Percentiles rank a stretch among this genome's conserved stretches.
phyloP scores from a whole-genome alignment of 2,888 invertebrate species.

The Mythimna pallens region DNA sequence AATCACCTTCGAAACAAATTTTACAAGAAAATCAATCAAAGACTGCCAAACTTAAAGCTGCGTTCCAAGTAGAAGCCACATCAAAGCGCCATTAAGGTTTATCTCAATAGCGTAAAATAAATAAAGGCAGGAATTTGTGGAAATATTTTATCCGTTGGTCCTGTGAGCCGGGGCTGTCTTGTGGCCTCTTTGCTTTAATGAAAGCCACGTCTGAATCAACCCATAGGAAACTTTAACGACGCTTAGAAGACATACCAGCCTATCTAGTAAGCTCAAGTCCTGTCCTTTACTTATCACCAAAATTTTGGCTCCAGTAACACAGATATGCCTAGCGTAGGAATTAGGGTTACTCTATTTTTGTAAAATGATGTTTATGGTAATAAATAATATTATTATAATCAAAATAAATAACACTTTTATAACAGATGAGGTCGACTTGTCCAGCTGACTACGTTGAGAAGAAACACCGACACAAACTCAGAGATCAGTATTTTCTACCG shows the following conservation, averaged over 20 bases:
- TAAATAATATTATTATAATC: too few relatives aligned
- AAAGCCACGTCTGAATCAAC: constrained; percentile 82
- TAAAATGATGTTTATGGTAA: too few relatives aligned
- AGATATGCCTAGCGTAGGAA: too few relatives aligned
- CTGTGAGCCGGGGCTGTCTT: constrained; percentile 78
- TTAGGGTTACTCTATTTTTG: too few relatives aligned
- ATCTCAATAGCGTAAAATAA: constrained; percentile 88
- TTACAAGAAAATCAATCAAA: constrained; percentile 86
- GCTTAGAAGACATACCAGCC: constrained; percentile 68
- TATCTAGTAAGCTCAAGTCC: too few relatives aligned
- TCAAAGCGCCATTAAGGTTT: constrained; percentile 89
- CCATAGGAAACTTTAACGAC: constrained; percentile 81
- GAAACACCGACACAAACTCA: too few relatives aligned
- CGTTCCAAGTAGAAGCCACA: constrained; percentile 83
- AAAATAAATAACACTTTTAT: too few relatives aligned
- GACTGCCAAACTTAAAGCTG: constrained; percentile 84
- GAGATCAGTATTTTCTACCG: neutral
- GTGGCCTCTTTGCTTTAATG: constrained; percentile 87
- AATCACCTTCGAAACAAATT: constrained; percentile 74
- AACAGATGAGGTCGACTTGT: too few relatives aligned
- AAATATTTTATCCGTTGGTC: constrained; percentile 85
- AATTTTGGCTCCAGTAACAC: too few relatives aligned
- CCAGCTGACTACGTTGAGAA: too few relatives aligned
- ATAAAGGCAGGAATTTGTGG: constrained; percentile 87
- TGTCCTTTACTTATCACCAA: too few relatives aligned